These are phyloP conservation scores for Bradypodion pumilum DNA, from an alignment of 2,797 vertebrate species.

Conservation along the genomic window DNA sequence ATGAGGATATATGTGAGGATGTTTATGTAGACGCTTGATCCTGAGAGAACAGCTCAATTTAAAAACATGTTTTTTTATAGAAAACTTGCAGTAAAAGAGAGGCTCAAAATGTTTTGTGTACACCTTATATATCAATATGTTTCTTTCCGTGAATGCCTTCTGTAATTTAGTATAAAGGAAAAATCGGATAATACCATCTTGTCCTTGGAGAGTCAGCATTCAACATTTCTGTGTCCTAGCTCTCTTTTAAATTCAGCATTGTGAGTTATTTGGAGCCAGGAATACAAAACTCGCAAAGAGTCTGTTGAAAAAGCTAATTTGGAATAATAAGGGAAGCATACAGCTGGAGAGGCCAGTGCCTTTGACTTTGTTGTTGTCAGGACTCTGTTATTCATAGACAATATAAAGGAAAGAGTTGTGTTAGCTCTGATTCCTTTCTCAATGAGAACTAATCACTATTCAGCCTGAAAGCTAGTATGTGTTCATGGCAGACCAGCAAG, in stretches of 20 bases:
- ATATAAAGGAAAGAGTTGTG: neutral
- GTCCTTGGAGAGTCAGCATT: conserved; percentile 3
- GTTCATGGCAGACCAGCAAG: neutral
- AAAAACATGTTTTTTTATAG: neutral
- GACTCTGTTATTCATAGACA: neutral
- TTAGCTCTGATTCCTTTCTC: neutral
- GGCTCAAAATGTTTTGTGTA: neutral
- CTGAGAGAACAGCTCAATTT: neutral
- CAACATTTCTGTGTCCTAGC: neutral
- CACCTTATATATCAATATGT: neutral
- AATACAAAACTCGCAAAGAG: neutral
- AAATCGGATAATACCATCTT: neutral
- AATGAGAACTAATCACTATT: neutral
- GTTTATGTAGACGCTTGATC: neutral
- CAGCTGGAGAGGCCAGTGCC: conserved; percentile 4
- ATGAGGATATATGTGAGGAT: neutral
- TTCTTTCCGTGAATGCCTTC: neutral
- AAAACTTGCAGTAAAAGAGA: conserved; percentile 13
- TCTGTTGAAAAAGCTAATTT: neutral
- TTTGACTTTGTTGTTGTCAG: neutral
- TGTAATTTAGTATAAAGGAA: conserved; percentile 3
- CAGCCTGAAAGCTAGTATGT: neutral
- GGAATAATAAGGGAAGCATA: neutral
- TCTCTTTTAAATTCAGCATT: conserved; percentile 15
- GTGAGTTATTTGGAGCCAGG: neutral